Base-by-base conservation (phyloP, 2,888 invertebrate genomes). In the Helleia helle region DNA sequence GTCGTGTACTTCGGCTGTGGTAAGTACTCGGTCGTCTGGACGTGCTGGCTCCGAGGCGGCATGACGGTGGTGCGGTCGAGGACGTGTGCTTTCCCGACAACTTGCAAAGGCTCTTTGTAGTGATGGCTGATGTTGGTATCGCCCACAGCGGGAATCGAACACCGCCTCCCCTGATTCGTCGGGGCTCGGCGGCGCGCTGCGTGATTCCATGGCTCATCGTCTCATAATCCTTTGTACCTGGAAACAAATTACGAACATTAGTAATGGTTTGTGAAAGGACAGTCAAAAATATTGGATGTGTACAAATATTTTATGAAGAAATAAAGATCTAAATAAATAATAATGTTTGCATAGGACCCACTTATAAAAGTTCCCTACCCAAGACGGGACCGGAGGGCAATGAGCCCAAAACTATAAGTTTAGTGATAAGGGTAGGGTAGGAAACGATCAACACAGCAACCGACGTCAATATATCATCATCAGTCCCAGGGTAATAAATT, bases 91-190 rank as follows among this genome's bases (percentile, higher is more conserved):
- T 46, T 83, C 84, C 50, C 84, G 73, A 47, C 83, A 84, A 53
- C 83, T 84, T 51, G 84, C 80, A 48, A 79, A 84, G 2, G 73
- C 69, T 43, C 80, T 66, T 52, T 83, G 83, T 38, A 84, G 65
- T n/a, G 73, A 59, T 7, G 90, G 89, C 49, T 65, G 90, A 40
- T 66, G 73, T 36, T 67, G 90, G 65, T 90, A 91, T 46, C 90
- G 89, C 50, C 91, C 91, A 54, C 92, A 91, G 44, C 91, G 92
- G 48, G 91, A 89, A 71, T 92, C 92, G 79, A 91, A 90, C 75
- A 92, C 87, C 84, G 83, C 85, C 76, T 80, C 81, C 77, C 84
- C 84, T 56, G 79, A 62, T 64, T 86, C 85, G 68, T 85, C 86
- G 79, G 85, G 85, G 79, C 85, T 80, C 65, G 85, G 85, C 84